These are phyloP conservation scores for Ageneiosus marmoratus DNA, from an alignment of 2,113 vertebrate species.

Conservation along the genomic window DNA sequence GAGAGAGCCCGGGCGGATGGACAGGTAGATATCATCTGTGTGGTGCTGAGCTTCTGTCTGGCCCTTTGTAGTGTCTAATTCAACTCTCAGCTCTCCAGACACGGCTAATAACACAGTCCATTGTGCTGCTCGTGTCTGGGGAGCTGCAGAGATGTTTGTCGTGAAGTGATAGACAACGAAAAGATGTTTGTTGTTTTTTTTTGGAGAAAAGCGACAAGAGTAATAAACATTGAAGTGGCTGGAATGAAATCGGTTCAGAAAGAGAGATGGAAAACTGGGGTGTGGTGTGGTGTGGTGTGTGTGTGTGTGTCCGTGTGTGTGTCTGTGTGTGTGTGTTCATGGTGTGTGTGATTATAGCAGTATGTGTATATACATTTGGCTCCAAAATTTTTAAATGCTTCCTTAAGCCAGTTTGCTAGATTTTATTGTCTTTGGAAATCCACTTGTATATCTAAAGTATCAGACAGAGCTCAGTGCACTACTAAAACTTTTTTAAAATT, in stretches of 20 bases:
- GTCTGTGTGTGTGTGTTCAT: neutral
- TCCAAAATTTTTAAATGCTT: neutral
- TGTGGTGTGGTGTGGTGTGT: too few species aligned
- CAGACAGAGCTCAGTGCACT: slow-evolving; percentile 1
- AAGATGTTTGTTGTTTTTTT: slow-evolving; percentile 32
- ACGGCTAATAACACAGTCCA: slow-evolving; percentile 40
- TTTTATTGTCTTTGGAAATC: neutral
- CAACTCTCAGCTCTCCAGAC: slow-evolving; percentile 43
- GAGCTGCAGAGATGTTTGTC: slow-evolving; percentile 39
- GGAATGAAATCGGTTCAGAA: slow-evolving; percentile 31
- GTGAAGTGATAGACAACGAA: slow-evolving; percentile 34
- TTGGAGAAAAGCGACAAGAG: slow-evolving; percentile 29
- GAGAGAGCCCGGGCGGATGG: slow-evolving; percentile 26
- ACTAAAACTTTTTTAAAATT: neutral
- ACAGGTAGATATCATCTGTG: slow-evolving; percentile 43
- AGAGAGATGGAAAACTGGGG: neutral
- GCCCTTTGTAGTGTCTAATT: slow-evolving; percentile 46
- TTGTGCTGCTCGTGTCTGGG: slow-evolving; percentile 35
- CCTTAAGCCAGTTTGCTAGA: neutral
- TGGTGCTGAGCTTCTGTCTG: slow-evolving; percentile 30
- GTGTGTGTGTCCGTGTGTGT: neutral
- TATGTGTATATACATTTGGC: neutral
- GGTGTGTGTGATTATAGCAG: too few species aligned
- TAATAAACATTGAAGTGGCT: slow-evolving; percentile 42
- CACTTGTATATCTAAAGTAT: neutral